phyloP scores from a whole-genome alignment of 2,797 vertebrate genomes.

The Premnoplex brunnescens region DNA sequence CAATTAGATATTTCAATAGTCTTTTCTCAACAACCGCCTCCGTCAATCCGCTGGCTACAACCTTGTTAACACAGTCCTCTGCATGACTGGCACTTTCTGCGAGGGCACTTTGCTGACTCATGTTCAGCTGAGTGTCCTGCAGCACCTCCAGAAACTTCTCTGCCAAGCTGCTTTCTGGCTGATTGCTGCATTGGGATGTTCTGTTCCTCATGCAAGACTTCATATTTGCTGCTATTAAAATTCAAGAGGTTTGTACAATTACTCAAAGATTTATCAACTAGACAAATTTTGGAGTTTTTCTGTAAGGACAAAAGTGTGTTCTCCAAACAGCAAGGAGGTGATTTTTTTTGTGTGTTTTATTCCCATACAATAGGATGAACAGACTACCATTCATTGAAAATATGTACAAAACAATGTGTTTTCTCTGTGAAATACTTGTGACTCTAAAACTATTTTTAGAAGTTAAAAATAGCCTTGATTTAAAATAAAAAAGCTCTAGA shows the following conservation, averaged over 20 bases:
- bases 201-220: neutral
- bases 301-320: accelerated
- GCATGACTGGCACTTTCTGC: neutral
- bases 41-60: neutral
- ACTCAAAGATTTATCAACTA: neutral
- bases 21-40: neutral
- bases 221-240: neutral
- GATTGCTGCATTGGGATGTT: neutral
- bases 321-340: neutral
- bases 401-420: accelerated
- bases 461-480: neutral
- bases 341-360: neutral
- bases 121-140: neutral
- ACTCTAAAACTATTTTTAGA: neutral
- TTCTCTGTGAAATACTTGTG: neutral
- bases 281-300: neutral
- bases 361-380: neutral
- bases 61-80: neutral
- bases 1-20: neutral
- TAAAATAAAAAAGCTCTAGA: neutral
- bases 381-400: neutral
- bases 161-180: neutral
- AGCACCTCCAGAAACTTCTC: neutral
- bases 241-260: neutral
- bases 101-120: neutral